Conservation (phyloP, 2,888 invertebrate species). For the Volucella inanis region DNA sequence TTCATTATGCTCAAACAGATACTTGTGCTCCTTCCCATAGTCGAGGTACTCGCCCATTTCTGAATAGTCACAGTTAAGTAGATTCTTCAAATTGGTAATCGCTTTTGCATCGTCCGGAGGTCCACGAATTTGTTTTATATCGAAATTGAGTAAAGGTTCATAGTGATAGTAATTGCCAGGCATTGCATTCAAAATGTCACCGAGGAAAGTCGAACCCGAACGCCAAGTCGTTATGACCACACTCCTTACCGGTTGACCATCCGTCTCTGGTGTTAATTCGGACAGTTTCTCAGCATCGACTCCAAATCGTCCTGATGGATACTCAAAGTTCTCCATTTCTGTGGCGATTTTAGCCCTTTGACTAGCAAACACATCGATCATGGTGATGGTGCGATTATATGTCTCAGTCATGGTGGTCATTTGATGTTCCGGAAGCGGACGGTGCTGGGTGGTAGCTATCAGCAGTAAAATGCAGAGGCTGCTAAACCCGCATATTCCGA, state of each 20-base stretch:
- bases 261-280: constrained; percentile 87
- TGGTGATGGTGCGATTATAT: constrained; percentile 83
- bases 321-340: constrained; percentile 86
- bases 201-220: constrained; percentile 94
- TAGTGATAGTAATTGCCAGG: constrained; percentile 95
- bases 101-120: constrained; percentile 88
- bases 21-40: constrained; percentile 89
- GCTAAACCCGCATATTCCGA: constrained; percentile 83
- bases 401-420: constrained; percentile 75
- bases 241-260: constrained; percentile 89
- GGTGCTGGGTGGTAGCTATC: constrained; percentile 83
- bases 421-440: constrained; percentile 78
- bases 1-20: constrained; percentile 93
- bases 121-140: constrained; percentile 91
- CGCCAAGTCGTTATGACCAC: constrained; percentile 94
- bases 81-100: constrained; percentile 87
- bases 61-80: constrained; percentile 90
- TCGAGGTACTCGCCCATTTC: constrained; percentile 90
- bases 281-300: constrained; percentile 85
- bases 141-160: constrained; percentile 92
- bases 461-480: constrained; percentile 82
- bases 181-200: constrained; percentile 91
- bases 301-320: constrained; percentile 85
- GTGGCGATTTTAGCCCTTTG: constrained; percentile 84
- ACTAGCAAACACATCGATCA: constrained; percentile 85